phyloP scores from a whole-genome alignment of 1,140 invertebrate genomes.

The Calliphora vicina region DNA sequence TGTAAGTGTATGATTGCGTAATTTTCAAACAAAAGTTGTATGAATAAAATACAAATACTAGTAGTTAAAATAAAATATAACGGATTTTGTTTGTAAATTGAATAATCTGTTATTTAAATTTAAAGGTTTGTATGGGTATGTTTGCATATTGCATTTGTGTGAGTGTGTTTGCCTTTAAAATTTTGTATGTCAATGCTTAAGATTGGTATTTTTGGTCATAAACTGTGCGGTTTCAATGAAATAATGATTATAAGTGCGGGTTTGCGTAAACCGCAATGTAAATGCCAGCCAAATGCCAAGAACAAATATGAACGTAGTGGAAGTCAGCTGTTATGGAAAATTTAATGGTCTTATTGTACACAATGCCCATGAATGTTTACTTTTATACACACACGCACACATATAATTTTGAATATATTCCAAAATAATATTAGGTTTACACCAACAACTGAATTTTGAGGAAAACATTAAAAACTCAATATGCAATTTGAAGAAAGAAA shows the following conservation, averaged over 20 bases:
- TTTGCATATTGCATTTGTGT: neutral
- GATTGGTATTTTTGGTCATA: slow-evolving; percentile 8
- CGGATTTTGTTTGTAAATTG: slow-evolving; percentile 22
- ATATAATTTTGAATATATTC: neutral
- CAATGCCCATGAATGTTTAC: slow-evolving; percentile 23
- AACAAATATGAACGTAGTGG: slow-evolving; percentile 19
- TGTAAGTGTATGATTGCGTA: neutral
- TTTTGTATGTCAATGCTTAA: neutral
- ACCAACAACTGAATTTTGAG: neutral
- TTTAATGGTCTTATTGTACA: slow-evolving; percentile 32
- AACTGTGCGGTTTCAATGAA: slow-evolving; percentile 9
- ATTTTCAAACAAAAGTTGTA: neutral
- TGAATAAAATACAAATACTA: slow-evolving; percentile 4
- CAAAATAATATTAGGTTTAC: neutral
- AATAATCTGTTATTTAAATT: neutral
- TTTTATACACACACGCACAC: neutral
- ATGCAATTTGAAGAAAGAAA: no score
- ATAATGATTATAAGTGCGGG: slow-evolving; percentile 26
- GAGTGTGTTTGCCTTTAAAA: neutral
- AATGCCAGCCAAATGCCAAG: slow-evolving; percentile 25
- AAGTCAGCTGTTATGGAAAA: slow-evolving; percentile 30
- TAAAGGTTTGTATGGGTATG: neutral
- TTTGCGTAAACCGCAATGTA: slow-evolving; percentile 27
- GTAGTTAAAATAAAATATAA: slow-evolving; percentile 26
- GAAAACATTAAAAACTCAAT: no score